Evolutionary conservation across 2,113 vertebrate species (phyloP).

Genomic region (Pithys albifrons): DNA sequence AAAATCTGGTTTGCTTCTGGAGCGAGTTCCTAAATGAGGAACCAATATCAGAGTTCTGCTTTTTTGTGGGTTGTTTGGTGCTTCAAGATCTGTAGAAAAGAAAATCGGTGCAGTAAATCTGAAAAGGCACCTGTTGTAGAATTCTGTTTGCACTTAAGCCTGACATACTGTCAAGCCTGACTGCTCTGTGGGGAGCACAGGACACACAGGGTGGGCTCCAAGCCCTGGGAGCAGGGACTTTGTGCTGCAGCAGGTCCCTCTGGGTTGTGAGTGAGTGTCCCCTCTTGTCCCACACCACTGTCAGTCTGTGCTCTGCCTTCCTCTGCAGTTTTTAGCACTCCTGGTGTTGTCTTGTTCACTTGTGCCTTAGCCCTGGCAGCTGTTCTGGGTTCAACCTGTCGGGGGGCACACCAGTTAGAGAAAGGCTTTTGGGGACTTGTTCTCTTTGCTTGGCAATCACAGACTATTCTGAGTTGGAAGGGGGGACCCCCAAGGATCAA

Average conservation of each 20-base stretch:
- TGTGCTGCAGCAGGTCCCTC: not conserved
- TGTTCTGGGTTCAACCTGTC: not conserved
- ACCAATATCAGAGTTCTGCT: fast-evolving
- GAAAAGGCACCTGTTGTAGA: not conserved
- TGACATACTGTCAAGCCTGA: fast-evolving
- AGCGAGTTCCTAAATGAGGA: not conserved
- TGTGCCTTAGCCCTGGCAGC: fast-evolving
- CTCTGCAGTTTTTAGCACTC: not conserved
- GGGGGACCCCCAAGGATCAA: no score
- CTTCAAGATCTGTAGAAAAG: not conserved
- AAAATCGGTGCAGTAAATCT: not conserved
- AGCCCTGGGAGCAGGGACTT: not conserved
- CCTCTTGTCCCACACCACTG: not conserved
- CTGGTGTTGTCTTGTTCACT: fast-evolving
- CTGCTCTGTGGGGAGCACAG: not conserved
- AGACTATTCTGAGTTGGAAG: no score
- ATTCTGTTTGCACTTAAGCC: not conserved
- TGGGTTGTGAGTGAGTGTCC: not conserved
- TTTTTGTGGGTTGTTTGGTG: not conserved
- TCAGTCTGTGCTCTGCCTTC: not conserved
- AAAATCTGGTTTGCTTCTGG: not conserved
- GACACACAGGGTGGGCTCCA: not conserved
- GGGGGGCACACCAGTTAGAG: fast-evolving
- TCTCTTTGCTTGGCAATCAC: not conserved
- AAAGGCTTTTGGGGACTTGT: not conserved